Evolutionary conservation across 2,113 vertebrate genomes (phyloP), one percentile per base, ranked within the genome.

Genomic region (Phylloscopus trochilus): DNA sequence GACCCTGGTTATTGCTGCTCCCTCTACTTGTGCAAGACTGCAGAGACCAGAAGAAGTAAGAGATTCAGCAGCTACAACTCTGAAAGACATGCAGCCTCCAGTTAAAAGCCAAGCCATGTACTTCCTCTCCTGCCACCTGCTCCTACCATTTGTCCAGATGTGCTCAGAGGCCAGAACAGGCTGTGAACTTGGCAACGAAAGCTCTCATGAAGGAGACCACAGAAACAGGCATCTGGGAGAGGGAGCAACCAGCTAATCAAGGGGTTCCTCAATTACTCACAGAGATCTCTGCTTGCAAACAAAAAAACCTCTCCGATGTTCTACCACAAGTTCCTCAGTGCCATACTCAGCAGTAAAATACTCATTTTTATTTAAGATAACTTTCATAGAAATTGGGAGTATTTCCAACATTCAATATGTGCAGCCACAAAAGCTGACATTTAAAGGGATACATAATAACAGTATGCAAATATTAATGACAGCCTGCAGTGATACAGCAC

Each of bases 401-500:
- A 66, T 30, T 90, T 89, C 81, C 46, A 83, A 43, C 39, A 49
- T 27, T 46, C 31, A 62, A 5, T 20, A 62, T 2, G 21, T 26
- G 15, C 37, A 89, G 66, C 24, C 84, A 49, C 35, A 80, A 59
- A 70, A 95, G 44, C 31, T 81, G 73, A 87, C 46, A 81, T 44
- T 77, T 68, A 88, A 95, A 95, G 74, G 78, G 51, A 55, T 69
- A 77, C 47, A 81, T 92, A 92, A 83, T 89, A 83, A 93, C 92
- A 92, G 84, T 44, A 90, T 85, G 75, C 84, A 97, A 93, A 82
- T 90, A 83, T 74, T 92, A 94, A 66, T 28, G 49, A 75, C 64
- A 92, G 44, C 19, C 6, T 72, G 58, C 33, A 76, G 41, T 51
- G 70, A 90, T 80, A 87, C 4, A 90, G 93, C 73, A 91, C 81